Base-by-base conservation (phyloP, 2,797 vertebrate genomes). In the Antrozous pallidus region DNA sequence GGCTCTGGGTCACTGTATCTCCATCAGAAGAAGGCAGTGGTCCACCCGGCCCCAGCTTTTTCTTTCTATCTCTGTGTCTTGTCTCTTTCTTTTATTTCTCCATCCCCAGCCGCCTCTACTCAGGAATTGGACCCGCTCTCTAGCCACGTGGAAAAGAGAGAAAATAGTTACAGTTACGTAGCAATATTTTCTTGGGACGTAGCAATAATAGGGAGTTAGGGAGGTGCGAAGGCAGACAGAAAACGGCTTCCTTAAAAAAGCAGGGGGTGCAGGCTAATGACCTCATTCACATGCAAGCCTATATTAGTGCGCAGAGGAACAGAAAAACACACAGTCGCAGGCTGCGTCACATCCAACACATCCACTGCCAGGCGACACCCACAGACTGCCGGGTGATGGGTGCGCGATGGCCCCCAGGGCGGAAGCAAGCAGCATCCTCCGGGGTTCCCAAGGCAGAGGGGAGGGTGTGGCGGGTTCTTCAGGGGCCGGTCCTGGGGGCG, bases 401-500 rank as follows among this genome's bases (percentile, higher is more conserved):
- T 54, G 74, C 12, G 24, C 56, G n/a, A 36, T n/a, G 54, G 49
- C 24, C 51, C 56, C 12, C 56, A 58, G 56, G 74, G 93, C 18
- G 17, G 2, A 22, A 49, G 31, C 45, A n/a, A 20, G 79, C n/a
- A 2, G 2, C 40, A 4, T 22, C 33, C 58, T 42, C 13, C 11
- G 2, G 18, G 69, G 74, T 38, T 11, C 36, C 28, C 2, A 56
- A 42, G 49, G 74, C 12, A 3, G 38, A 26, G 56, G 49, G 33
- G 56, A 40, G 42, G 42, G 45, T 4, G 14, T 17, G 20, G 45
- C 0, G 38, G 61, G 20, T 40, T 75, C 49, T 70, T 28, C 18
- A 8, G 58, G 73, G 31, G 3, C 0, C 0, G 22, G 24, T 2
- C 4, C 0, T 3, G 42, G 31, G 56, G 36, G 33, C 42, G 0